These are phyloP conservation scores for Hydra vulgaris DNA, from an alignment of 30 jellyfish, hydroid and myxozoan genomes.

Conservation along the genomic window DNA sequence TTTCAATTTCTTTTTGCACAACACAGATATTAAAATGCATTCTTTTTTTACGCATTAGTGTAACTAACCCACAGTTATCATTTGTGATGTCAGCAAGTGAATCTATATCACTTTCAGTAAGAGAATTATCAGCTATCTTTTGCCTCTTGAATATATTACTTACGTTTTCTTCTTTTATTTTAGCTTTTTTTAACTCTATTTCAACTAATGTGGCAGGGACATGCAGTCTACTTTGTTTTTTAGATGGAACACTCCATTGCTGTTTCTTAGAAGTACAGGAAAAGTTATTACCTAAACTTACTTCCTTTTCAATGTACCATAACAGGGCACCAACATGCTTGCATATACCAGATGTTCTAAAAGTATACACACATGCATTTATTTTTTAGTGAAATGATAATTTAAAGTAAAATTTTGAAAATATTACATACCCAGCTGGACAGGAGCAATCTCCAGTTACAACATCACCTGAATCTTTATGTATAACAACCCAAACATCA, in stretches of 20 bases:
- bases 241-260: constrained; percentile 5
- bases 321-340: constrained; percentile 18
- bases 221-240: background rate
- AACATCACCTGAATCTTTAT: constrained; percentile 12
- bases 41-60: background rate
- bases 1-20: background rate
- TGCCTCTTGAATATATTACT: background rate
- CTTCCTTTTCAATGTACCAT: constrained; percentile 24
- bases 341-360: constrained; percentile 11
- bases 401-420: background rate
- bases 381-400: background rate
- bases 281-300: constrained; percentile 2
- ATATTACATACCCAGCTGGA: constrained; percentile 15
- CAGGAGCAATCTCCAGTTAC: constrained; percentile 13
- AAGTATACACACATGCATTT: background rate
- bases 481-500: constrained; percentile 11
- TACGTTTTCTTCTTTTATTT: background rate
- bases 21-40: background rate
- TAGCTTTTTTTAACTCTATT: background rate
- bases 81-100: constrained; percentile 5
- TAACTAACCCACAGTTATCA: background rate
- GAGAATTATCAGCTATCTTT: background rate
- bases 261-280: constrained; percentile 12
- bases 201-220: background rate
- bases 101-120: background rate